Evolutionary conservation across 1,140 invertebrate species (phyloP), one percentile per base, ranked within the genome.

Genomic region (Listronotus bonariensis): DNA sequence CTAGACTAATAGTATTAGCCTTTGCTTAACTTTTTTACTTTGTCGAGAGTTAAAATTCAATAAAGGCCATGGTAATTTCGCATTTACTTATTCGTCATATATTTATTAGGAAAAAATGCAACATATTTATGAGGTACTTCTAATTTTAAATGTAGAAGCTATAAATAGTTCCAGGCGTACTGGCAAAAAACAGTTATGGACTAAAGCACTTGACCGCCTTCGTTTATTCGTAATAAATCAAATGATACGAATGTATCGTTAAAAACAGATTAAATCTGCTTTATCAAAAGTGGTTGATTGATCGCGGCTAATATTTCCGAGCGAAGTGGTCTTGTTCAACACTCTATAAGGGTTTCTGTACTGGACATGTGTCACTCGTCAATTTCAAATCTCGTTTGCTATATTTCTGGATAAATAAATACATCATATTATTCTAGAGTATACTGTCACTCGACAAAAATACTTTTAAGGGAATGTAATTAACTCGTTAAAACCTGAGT

Each of bases 191-290:
- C 6, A 8, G n/a, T n/a, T 15, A 12, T 42, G 6, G 12, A 15
- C 5, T 15, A 42, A 6, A 15, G 4, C 41, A 42, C 41, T 42
- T 42, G 41, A 42, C 12, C 41, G 41, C 41, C 11, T 5, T 12
- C 5, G 41, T 34, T n/a, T n/a, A 34, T 12, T 5, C 11, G 41
- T 42, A 42, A 42, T 42, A 42, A 42, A 42, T 42, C 41, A 42
- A 42, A 42, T 15, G 41, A 42, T 42, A 42, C 41, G 41, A 42
- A 7, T 42, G 41, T 42, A 42, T 42, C 41, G 41, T 42, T 42
- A 42, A 42, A 42, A 42, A 42, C 41, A 42, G 6, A 42, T 42
- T 42, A 42, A 42, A 42, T 42, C 12, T 42, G 41, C 41, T 42
- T 42, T 12, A 12, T 42, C 41, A 42, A 42, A 42, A 42, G 41